Evolutionary conservation across 2,113 vertebrate species (phyloP).

Genomic region (Cynoglossus semilaevis): DNA sequence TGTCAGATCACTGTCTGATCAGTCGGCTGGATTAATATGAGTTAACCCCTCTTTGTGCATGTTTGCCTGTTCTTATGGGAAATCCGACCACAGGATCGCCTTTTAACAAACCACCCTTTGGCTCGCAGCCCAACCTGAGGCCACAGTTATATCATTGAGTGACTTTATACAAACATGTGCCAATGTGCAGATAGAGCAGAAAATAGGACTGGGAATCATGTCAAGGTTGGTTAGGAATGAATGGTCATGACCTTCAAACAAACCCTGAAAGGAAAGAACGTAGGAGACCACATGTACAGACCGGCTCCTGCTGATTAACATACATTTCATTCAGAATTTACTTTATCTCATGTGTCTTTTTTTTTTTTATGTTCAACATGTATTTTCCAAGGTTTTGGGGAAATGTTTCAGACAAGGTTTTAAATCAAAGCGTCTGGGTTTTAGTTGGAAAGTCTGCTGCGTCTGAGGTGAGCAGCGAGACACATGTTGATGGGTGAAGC

Average conservation of each 20-base stretch:
- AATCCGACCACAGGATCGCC: not conserved
- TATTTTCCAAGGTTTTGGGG: not conserved
- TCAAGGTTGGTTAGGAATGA: not conserved
- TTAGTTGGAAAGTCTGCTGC: not conserved
- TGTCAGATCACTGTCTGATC: constrained; percentile 40
- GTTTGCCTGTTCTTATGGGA: too few relatives aligned
- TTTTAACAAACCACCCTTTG: not conserved
- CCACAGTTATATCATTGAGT: not conserved
- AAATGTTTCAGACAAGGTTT: not conserved
- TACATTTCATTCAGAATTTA: too few relatives aligned
- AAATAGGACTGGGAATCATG: not conserved
- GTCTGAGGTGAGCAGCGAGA: not conserved
- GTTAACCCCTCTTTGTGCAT: constrained; percentile 2
- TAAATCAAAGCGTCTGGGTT: not conserved
- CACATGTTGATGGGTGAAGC: not conserved
- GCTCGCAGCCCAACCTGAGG: not conserved
- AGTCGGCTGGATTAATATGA: constrained; percentile 32
- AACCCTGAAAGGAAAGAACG: too few relatives aligned
- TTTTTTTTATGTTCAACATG: not conserved
- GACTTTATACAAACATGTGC: not conserved
- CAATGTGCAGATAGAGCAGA: not conserved
- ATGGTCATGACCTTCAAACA: not conserved
- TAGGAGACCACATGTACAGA: too few relatives aligned
- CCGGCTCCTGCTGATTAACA: too few relatives aligned
- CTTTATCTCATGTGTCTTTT: not conserved